These are phyloP conservation scores for Climacteris rufus DNA, from an alignment of 2,113 vertebrate species.

Conservation along the genomic window DNA sequence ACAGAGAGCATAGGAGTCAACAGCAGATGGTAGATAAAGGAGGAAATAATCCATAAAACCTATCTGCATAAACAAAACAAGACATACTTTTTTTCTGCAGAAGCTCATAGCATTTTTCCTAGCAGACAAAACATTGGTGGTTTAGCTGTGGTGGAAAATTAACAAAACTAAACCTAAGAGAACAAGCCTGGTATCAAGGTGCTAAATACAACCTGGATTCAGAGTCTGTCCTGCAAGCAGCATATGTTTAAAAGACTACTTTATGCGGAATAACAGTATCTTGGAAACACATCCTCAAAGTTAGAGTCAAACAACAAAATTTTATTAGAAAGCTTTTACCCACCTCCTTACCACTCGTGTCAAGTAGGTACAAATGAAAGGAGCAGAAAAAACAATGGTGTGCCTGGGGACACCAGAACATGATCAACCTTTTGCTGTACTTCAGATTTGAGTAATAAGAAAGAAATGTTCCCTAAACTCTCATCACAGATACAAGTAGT, in stretches of 20 bases:
- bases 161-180: not conserved
- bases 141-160: conserved; percentile 14
- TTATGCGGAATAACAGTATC: not conserved
- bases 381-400: not conserved
- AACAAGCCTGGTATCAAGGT: not conserved
- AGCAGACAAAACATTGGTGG: not conserved
- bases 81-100: conserved; percentile 18
- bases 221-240: not conserved
- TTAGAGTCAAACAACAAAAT: not conserved
- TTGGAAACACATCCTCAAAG: not conserved
- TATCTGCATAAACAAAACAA: conserved; percentile 13
- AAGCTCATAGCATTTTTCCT: not conserved
- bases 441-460: not conserved
- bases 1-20: not conserved
- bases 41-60: conserved; percentile 2
- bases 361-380: not conserved
- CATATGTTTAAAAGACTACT: not conserved
- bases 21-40: conserved; percentile 11
- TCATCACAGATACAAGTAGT: not conserved
- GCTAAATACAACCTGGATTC: not conserved
- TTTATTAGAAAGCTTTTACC: not conserved
- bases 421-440: not conserved
- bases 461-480: not conserved
- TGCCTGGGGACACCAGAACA: not conserved
- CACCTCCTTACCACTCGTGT: not conserved